Evolutionary conservation across 2,888 invertebrate species (phyloP).

Genomic region (Torymus tubicola): DNA sequence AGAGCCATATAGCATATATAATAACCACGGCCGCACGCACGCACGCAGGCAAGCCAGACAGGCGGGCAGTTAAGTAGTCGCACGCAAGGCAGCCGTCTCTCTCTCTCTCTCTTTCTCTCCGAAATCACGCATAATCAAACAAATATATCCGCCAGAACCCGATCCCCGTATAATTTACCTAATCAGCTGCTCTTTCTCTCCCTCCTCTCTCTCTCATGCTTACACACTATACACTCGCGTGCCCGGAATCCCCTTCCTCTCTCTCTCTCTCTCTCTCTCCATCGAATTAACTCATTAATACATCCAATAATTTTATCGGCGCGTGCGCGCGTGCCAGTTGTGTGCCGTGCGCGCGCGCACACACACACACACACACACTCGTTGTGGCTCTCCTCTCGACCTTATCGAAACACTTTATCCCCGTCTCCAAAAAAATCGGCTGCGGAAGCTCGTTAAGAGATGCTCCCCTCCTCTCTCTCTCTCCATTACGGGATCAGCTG

Average conservation of each 20-base stretch:
- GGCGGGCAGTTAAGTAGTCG: too few relatives aligned
- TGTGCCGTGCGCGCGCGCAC: background rate
- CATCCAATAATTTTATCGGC: constrained; percentile 31
- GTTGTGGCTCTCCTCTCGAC: background rate
- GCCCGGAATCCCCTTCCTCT: constrained; percentile 1
- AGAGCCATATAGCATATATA: too few relatives aligned
- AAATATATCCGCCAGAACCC: background rate
- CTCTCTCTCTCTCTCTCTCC: too few relatives aligned
- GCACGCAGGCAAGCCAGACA: too few relatives aligned
- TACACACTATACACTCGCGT: background rate
- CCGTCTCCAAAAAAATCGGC: too few relatives aligned
- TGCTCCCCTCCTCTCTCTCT: background rate
- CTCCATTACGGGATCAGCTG: constrained; percentile 53
- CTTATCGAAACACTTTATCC: constrained; percentile 15
- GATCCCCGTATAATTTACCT: background rate
- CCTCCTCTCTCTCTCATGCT: too few relatives aligned
- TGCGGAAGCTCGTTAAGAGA: constrained; percentile 42
- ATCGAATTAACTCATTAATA: constrained; percentile 44
- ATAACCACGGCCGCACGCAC: too few relatives aligned
- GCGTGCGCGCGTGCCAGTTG: constrained; percentile 39
- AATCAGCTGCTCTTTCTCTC: background rate
- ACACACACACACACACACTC: too few relatives aligned
- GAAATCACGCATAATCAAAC: too few relatives aligned
- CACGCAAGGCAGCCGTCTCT: background rate
- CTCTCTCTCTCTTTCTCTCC: too few relatives aligned